Percentiles rank a stretch among this genome's conserved stretches.
phyloP scores from a whole-genome alignment of 2,888 invertebrate genomes.

The Drosophila atripex region DNA sequence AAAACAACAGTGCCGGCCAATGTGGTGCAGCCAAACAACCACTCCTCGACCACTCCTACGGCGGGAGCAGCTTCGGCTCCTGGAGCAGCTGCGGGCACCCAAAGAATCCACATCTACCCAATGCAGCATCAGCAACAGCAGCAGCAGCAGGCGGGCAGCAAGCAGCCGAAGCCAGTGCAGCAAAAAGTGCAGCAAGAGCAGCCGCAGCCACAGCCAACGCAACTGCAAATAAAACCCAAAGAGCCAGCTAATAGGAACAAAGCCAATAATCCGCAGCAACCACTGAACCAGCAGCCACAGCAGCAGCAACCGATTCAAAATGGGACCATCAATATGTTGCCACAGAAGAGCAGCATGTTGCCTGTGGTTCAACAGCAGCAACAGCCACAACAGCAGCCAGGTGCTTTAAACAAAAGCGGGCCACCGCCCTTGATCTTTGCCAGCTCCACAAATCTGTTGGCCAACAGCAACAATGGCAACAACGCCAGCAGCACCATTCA shows the following conservation, averaged over 20 bases:
- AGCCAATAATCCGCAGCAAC: constrained; percentile 38
- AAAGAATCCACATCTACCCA: constrained; percentile 80
- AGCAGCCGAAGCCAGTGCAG: constrained; percentile 68
- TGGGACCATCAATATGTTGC: constrained; percentile 46
- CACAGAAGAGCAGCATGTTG: constrained; percentile 55
- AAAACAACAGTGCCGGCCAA: constrained; percentile 77
- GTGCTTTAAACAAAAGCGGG: constrained; percentile 58
- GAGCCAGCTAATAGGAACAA: constrained; percentile 45
- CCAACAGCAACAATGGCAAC: constrained; percentile 55
- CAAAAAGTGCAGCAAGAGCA: constrained; percentile 80
- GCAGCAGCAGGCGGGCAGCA: constrained; percentile 36
- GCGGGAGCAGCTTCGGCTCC: constrained; percentile 40
- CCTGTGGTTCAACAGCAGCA: constrained; percentile 53
- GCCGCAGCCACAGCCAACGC: constrained; percentile 53
- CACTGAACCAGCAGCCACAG: constrained; percentile 38
- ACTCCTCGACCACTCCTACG: constrained; percentile 68
- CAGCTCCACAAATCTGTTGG: constrained; percentile 57
- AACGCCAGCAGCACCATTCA: constrained; percentile 36
- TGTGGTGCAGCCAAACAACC: constrained; percentile 83
- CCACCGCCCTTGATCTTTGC: constrained; percentile 75
- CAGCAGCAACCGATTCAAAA: constrained; percentile 39
- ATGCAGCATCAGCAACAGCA: constrained; percentile 81
- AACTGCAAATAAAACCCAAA: constrained; percentile 33
- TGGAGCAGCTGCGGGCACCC: constrained; percentile 66
- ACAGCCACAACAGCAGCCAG: constrained; percentile 46